Evolutionary conservation across 2,113 vertebrate genomes (phyloP).

Genomic region (Burhinus bistriatus): DNA sequence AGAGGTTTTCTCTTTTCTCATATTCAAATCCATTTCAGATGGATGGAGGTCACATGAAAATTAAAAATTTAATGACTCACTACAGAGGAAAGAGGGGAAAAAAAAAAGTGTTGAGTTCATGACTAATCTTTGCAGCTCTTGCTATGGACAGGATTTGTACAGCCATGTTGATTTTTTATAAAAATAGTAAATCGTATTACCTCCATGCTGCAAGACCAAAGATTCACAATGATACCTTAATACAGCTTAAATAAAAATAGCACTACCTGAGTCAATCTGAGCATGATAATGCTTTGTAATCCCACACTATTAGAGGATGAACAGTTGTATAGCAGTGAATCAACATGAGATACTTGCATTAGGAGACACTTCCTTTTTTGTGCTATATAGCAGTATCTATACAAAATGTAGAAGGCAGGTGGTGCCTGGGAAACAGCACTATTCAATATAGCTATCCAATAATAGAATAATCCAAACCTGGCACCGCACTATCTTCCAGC

Average conservation of each 20-base stretch:
- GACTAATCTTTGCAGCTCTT: conserved; percentile 42
- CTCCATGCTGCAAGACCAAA: conserved; percentile 50
- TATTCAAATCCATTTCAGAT: too few species aligned
- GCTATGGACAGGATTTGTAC: conserved; percentile 54
- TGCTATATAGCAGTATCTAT: neutral
- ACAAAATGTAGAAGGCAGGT: neutral
- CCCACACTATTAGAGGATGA: conserved; percentile 39
- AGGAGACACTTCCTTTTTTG: neutral
- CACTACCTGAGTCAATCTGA: conserved; percentile 58
- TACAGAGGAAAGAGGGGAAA: neutral
- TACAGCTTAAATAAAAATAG: conserved; percentile 69
- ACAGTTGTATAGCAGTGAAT: conserved; percentile 47
- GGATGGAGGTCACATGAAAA: neutral
- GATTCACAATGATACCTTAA: conserved; percentile 74
- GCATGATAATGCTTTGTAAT: conserved; percentile 62
- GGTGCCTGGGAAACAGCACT: neutral
- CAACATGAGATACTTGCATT: conserved; percentile 25
- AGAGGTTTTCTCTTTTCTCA: too few species aligned
- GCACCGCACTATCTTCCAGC: neutral
- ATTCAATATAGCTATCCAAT: too few species aligned
- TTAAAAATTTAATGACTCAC: neutral
- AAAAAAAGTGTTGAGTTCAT: neutral
- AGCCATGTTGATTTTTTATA: conserved; percentile 59
- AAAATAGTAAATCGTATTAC: conserved; percentile 78
- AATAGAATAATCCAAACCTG: neutral